Conservation (phyloP, 2,888 invertebrate species). For the Ditula angustiorana region DNA sequence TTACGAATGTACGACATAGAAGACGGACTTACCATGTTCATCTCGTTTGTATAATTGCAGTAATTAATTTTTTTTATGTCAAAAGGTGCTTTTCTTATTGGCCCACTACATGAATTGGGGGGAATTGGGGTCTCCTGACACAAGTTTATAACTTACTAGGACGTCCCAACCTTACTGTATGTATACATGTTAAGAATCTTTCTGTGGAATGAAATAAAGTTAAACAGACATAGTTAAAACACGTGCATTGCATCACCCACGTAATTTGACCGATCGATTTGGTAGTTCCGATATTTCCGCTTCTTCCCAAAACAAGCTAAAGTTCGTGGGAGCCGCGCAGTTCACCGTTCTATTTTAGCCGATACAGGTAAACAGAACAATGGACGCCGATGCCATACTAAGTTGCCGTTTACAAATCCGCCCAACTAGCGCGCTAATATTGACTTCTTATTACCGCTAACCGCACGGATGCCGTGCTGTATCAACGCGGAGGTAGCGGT, state of each 20-base stretch:
- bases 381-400: slow-evolving; percentile 48
- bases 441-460: slow-evolving; percentile 64
- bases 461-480: slow-evolving; percentile 51
- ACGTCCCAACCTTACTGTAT: too few species aligned
- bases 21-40: too few species aligned
- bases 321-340: slow-evolving; percentile 16
- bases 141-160: too few species aligned
- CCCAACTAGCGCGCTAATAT: slow-evolving; percentile 64
- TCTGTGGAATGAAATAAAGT: too few species aligned
- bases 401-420: slow-evolving; percentile 41
- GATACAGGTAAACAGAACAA: slow-evolving; percentile 20
- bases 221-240: neutral
- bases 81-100: too few species aligned
- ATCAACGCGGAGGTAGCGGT: slow-evolving; percentile 12
- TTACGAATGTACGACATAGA: too few species aligned
- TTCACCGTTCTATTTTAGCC: slow-evolving; percentile 18
- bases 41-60: too few species aligned
- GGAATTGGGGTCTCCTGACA: too few species aligned
- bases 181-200: too few species aligned
- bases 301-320: slow-evolving; percentile 14
- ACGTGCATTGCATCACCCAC: too few species aligned
- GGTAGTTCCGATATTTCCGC: slow-evolving; percentile 11
- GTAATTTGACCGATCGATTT: neutral
- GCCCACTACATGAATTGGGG: too few species aligned
- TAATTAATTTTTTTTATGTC: too few species aligned